Base-by-base conservation (phyloP, 2,888 invertebrate genomes). In the Hypena proboscidalis region DNA sequence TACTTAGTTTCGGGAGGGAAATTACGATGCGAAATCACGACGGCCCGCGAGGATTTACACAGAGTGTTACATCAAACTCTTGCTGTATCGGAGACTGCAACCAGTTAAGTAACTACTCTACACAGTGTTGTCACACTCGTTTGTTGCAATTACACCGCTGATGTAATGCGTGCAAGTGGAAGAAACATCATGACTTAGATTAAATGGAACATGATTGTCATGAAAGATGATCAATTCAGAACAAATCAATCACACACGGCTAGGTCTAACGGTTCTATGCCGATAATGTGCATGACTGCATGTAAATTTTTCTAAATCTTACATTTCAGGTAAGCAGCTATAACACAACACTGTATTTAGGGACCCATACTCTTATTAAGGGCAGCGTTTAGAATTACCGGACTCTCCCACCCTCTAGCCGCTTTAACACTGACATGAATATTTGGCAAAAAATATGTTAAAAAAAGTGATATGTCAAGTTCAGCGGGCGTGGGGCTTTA, bases 391-490 rank as follows among this genome's bases (percentile, higher is more conserved):
- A n/a, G n/a, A n/a, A n/a, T n/a, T n/a, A n/a, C n/a, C n/a, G 14
- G 13, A 27, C 14, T n/a, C 11, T 7, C 6, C 7, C 26, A 11
- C n/a, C n/a, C n/a, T n/a, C n/a, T n/a, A n/a, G n/a, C n/a, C n/a
- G n/a, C n/a, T n/a, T 58, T 63, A 62, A 43, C 67, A 70, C 63
- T 74, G 79, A 73, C 81, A 77, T 74, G 69, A 76, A 74, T 75
- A 71, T 70, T 74, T 70, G 72, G 74, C 73, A 71, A 77, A 79
- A 76, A 84, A 78, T 77, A 71, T 79, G 74, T 77, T 71, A 78
- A 80, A 77, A 80, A 77, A 83, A 77, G 71, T 76, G 79, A 83
- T 81, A 79, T 85, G 86, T 89, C 88, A 89, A 88, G 87, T 87
- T 87, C 86, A 85, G 82, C 76, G 76, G 75, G 77, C 77, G 77